These are phyloP conservation scores for Grapholita molesta DNA, from an alignment of 1,140 invertebrate species.

Conservation along the genomic window DNA sequence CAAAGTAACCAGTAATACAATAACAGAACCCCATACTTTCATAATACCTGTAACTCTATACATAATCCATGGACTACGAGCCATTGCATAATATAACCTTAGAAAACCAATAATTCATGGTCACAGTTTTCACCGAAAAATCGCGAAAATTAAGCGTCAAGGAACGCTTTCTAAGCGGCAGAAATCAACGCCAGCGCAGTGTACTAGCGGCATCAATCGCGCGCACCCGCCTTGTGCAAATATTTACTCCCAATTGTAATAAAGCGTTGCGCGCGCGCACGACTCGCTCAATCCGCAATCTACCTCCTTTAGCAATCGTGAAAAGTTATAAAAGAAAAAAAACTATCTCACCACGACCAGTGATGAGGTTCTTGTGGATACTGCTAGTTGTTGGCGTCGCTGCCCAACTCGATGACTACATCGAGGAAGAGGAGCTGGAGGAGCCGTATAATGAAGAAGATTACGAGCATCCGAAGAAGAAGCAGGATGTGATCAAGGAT, in stretches of 20 bases:
- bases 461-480: slow-evolving; percentile 29
- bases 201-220: background rate
- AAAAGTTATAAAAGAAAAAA: background rate
- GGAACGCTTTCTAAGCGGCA: background rate
- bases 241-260: background rate
- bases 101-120: slow-evolving; percentile 2
- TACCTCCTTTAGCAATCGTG: background rate
- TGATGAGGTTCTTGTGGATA: slow-evolving; percentile 40
- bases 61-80: background rate
- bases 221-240: background rate
- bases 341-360: slow-evolving; percentile 2
- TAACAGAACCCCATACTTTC: background rate
- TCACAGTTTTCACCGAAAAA: slow-evolving; percentile 4
- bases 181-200: background rate
- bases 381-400: slow-evolving; percentile 43
- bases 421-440: slow-evolving; percentile 63
- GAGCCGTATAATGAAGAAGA: slow-evolving; percentile 57
- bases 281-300: too few relatives aligned
- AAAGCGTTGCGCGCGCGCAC: background rate
- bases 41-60: background rate
- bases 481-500: too few relatives aligned
- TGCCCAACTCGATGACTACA: slow-evolving; percentile 51
- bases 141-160: background rate
- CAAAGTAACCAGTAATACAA: background rate
- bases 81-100: background rate